A percentile compares a stretch with the other conserved stretches of the same genome.
Conservation (phyloP, 2,113 vertebrate genomes). For the Tyrannus savana region DNA sequence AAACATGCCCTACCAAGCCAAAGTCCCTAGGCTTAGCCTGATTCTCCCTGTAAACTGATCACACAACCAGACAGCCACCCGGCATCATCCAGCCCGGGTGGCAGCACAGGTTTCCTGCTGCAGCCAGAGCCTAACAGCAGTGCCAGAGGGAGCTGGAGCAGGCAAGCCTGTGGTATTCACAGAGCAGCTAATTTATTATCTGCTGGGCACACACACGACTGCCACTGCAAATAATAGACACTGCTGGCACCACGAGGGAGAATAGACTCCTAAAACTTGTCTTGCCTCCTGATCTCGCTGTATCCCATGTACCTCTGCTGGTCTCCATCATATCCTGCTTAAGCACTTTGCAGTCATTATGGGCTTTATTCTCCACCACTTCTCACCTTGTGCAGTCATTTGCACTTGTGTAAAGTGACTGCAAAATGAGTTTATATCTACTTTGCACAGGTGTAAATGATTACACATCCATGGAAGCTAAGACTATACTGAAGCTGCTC, state of each 20-base stretch:
- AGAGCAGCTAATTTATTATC: not conserved
- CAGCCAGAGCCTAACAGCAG: not conserved
- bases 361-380: not conserved
- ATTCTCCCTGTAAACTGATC: not conserved
- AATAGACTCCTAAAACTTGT: not conserved
- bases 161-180: not conserved
- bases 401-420: constrained; percentile 16
- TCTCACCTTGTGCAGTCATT: constrained; percentile 34
- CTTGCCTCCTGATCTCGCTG: not conserved
- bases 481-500: not conserved
- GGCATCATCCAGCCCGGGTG: not conserved
- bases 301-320: not conserved
- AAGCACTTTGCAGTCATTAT: not conserved
- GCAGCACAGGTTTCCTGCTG: not conserved
- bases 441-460: constrained; percentile 9
- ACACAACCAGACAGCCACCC: not conserved
- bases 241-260: not conserved
- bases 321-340: not conserved
- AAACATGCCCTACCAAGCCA: not conserved
- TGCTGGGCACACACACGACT: not conserved
- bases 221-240: not conserved
- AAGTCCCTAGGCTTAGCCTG: not conserved
- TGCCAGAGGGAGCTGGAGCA: not conserved
- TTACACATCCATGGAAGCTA: not conserved
- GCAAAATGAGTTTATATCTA: constrained; percentile 42